Percentiles rank a stretch among this genome's conserved stretches.
These are phyloP conservation scores for Syngnathus typhle DNA, from an alignment of 2,113 vertebrate genomes.

Conservation along the genomic window DNA sequence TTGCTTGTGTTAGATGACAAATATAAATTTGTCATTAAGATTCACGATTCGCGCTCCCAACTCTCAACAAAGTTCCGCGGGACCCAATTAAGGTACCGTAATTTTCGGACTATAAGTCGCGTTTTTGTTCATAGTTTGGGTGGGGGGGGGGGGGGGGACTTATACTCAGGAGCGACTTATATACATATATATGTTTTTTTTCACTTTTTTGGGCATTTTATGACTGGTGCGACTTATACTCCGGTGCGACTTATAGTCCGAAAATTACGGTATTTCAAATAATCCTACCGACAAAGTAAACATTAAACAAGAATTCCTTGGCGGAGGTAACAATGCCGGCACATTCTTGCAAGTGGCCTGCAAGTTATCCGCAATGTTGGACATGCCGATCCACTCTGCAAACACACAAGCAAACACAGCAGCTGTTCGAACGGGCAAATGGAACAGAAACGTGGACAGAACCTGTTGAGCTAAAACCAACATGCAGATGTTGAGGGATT, in stretches of 20 bases:
- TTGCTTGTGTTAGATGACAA: too few species aligned
- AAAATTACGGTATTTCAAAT: not conserved
- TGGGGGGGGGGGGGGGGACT: too few species aligned
- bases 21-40: too few species aligned
- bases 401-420: conserved; percentile 56
- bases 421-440: conserved; percentile 64
- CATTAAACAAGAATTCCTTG: conserved; percentile 11
- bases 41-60: not conserved
- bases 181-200: too few species aligned
- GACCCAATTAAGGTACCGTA: not conserved
- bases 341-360: conserved; percentile 16
- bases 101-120: too few species aligned
- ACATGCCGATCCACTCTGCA: conserved; percentile 54
- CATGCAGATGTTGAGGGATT: conserved; percentile 72
- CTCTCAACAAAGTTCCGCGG: not conserved
- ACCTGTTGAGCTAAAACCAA: conserved; percentile 68
- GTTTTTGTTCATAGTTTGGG: too few species aligned
- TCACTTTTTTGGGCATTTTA: too few species aligned
- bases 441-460: conserved; percentile 64
- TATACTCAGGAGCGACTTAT: too few species aligned
- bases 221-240: too few species aligned
- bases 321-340: conserved; percentile 18
- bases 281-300: not conserved
- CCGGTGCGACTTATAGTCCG: too few species aligned
- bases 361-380: conserved; percentile 31